Conservation (phyloP, 2,113 vertebrate genomes). For the Alouatta palliata region DNA sequence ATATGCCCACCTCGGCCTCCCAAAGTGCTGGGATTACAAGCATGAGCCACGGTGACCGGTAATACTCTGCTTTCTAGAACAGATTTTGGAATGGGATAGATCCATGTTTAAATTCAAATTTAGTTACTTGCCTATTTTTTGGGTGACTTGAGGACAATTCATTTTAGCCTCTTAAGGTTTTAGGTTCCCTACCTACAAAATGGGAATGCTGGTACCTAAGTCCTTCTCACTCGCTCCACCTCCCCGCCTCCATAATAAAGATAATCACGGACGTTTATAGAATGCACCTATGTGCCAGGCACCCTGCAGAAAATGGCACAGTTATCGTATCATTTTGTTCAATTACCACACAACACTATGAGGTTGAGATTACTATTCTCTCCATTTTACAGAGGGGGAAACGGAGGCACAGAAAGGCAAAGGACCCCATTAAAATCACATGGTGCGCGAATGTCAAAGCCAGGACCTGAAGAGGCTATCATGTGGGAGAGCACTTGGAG, state of each 20-base stretch:
- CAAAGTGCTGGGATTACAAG: no score
- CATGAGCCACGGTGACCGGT: no score
- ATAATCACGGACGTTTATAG: rapidly evolving
- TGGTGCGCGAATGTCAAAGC: neutral
- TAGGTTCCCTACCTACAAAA: neutral
- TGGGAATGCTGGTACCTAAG: rapidly evolving
- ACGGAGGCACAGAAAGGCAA: neutral
- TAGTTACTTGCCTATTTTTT: neutral
- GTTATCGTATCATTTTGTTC: neutral
- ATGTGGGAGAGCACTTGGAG: no score
- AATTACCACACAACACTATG: neutral
- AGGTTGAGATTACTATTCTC: neutral
- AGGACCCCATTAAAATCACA: neutral
- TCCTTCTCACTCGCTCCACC: neutral
- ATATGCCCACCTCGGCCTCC: no score
- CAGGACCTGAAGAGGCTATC: neutral
- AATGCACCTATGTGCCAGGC: rapidly evolving
- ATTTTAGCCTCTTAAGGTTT: neutral
- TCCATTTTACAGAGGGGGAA: neutral
- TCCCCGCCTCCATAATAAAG: neutral
- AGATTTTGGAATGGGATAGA: neutral
- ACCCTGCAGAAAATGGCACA: neutral
- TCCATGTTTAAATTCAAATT: neutral
- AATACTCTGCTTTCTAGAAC: neutral
- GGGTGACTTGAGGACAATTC: neutral